Evolutionary conservation across 2,797 vertebrate species (phyloP).

Genomic region (Dipus sagitta): DNA sequence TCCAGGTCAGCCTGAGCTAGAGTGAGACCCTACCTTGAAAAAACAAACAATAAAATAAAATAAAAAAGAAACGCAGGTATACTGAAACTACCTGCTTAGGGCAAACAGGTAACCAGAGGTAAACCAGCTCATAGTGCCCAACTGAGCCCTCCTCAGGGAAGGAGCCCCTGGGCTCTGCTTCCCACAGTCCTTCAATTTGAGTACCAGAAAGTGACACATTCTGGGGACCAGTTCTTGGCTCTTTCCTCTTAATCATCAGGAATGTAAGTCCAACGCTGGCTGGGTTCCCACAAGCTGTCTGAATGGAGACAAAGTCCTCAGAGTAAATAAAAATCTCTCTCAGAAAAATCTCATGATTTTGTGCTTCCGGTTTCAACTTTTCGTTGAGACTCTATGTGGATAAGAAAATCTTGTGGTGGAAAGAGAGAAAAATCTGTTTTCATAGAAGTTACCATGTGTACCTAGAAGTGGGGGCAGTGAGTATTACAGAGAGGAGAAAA

Average conservation of each 20-base stretch:
- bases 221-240: neutral
- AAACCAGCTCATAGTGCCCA: neutral
- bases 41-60: too few relatives aligned
- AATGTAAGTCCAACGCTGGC: neutral
- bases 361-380: conserved; percentile 6
- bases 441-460: neutral
- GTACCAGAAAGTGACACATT: neutral
- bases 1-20: too few relatives aligned
- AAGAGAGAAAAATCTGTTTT: conserved; percentile 43
- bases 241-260: neutral
- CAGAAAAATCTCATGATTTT: conserved; percentile 9
- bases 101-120: neutral
- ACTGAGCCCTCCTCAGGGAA: neutral
- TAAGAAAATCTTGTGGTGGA: neutral
- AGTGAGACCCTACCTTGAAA: too few relatives aligned
- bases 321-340: neutral
- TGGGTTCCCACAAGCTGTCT: neutral
- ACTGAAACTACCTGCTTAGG: neutral
- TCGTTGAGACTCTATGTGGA: neutral
- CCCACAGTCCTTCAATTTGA: neutral
- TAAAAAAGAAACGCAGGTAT: neutral
- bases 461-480: neutral
- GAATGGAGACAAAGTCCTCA: neutral
- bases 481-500: neutral
- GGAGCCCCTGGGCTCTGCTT: neutral